phyloP scores from a whole-genome alignment of 1,140 invertebrate genomes.

The Dinoponera quadriceps region DNA sequence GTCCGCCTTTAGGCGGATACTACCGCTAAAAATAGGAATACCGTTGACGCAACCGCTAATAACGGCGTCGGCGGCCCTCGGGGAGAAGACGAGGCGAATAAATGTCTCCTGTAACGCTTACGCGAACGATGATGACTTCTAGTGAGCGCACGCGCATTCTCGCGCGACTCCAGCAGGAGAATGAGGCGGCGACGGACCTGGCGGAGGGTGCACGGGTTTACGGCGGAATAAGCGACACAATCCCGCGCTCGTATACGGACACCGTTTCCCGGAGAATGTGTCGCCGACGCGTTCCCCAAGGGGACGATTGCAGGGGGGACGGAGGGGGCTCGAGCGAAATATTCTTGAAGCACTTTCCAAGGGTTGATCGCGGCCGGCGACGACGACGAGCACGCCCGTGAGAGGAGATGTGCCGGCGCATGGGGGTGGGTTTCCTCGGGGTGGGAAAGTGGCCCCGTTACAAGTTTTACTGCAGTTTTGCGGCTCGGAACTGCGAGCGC shows the following conservation, averaged over 20 bases:
- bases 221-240: conserved; percentile 26
- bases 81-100: conserved; percentile 45
- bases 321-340: conserved; percentile 68
- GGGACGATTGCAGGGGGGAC: no score
- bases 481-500: conserved; percentile 84
- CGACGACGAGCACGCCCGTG: conserved; percentile 9
- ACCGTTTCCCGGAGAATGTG: conserved; percentile 34
- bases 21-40: conserved; percentile 52
- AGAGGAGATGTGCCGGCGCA: conserved; percentile 54
- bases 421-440: conserved; percentile 57
- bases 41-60: conserved; percentile 52
- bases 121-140: conserved; percentile 31
- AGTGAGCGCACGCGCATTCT: no score
- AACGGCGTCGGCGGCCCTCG: conserved; percentile 48
- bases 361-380: conserved; percentile 69
- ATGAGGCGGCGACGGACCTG: no score
- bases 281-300: conserved; percentile 28
- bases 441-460: conserved; percentile 85
- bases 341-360: conserved; percentile 79
- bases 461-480: conserved; percentile 87
- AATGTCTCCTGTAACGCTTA: conserved; percentile 30
- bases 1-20: conserved; percentile 17
- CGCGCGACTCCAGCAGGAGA: neutral
- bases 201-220: neutral
- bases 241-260: conserved; percentile 13